phyloP scores from a whole-genome alignment of 2,888 invertebrate genomes.

The Drosophila parthenogenetica region DNA sequence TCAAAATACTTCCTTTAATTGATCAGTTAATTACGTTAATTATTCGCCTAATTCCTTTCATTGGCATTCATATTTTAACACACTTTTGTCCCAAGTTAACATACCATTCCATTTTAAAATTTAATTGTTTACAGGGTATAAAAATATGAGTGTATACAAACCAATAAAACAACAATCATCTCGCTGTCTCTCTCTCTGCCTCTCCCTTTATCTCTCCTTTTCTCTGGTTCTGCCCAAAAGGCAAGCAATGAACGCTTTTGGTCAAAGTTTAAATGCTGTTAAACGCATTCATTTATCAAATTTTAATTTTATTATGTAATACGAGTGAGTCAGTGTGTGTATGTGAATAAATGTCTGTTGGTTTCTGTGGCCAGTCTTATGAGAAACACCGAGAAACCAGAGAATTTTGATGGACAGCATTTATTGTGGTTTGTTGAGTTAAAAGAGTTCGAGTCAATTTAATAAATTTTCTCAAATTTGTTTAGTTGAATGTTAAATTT shows the following conservation, averaged over 20 bases:
- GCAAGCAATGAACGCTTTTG: slow-evolving; percentile 21
- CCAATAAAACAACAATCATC: slow-evolving; percentile 2
- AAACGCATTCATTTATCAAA: slow-evolving; percentile 70
- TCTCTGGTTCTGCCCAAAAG: not conserved
- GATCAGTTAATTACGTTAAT: no score
- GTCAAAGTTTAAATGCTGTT: slow-evolving; percentile 63
- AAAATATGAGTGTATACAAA: slow-evolving; percentile 1
- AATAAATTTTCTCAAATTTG: no score
- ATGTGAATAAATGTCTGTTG: slow-evolving; percentile 30
- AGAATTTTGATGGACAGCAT: slow-evolving; percentile 42
- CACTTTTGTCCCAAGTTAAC: not conserved
- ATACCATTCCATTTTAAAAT: not conserved
- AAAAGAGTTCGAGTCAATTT: not conserved
- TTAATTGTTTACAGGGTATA: slow-evolving; percentile 6
- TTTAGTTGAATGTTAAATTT: no score
- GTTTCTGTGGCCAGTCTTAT: slow-evolving; percentile 22
- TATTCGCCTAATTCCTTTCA: not conserved
- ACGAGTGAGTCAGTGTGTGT: slow-evolving; percentile 2
- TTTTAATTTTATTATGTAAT: slow-evolving; percentile 60
- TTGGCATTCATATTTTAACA: not conserved
- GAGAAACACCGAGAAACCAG: slow-evolving; percentile 4
- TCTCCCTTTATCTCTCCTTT: not conserved
- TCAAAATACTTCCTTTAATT: no score
- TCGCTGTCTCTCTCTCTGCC: not conserved
- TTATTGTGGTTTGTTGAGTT: slow-evolving; percentile 17